Evolutionary conservation across 2,888 invertebrate genomes (phyloP), one percentile per base, ranked within the genome.

Genomic region (Calameuta filiformis): DNA sequence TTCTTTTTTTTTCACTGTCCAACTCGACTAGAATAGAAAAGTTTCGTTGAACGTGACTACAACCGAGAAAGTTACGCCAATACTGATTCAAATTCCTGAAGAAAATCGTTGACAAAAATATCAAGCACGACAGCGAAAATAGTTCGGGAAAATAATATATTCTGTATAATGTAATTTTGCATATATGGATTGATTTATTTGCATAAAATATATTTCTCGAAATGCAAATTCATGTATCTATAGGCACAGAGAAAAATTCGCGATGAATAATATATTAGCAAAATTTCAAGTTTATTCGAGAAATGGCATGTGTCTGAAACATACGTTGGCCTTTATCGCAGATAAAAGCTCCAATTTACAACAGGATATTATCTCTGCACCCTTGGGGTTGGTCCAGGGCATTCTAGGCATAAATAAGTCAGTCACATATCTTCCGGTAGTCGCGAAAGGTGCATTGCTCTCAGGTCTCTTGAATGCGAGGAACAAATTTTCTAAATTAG

Each of bases 401-500:
- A 56, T 56, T 56, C 6, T 56, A 23, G 23, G 56, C 56, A 56
- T 56, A 9, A 56, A 56, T 56, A 56, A 56, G 56, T 56, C 56
- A 23, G 56, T 56, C 56, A 23, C 56, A 56, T 56, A 56, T 56
- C 56, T 56, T 56, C 56, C 56, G 23, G 56, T 9, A 56, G 56
- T 56, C 9, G 56, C 56, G 56, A 23, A 23, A 56, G 56, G 56
- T 56, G 56, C 56, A 56, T 56, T 56, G 56, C 56, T 56, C 56
- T 56, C 56, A 56, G 23, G 56, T 56, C 56, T 56, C 56, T 56
- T 56, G 56, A 78, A 78, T 78, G 69, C 75, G 40, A 73, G 78
- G 78, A 75, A 75, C 75, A 78, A 78, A 78, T 78, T 78, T 56
- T 31, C 75, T 73, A 78, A 78, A 78, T 78, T 78, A 78, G 73